Conservation (phyloP, 1,140 invertebrate genomes). For the Sycophila sp. region DNA sequence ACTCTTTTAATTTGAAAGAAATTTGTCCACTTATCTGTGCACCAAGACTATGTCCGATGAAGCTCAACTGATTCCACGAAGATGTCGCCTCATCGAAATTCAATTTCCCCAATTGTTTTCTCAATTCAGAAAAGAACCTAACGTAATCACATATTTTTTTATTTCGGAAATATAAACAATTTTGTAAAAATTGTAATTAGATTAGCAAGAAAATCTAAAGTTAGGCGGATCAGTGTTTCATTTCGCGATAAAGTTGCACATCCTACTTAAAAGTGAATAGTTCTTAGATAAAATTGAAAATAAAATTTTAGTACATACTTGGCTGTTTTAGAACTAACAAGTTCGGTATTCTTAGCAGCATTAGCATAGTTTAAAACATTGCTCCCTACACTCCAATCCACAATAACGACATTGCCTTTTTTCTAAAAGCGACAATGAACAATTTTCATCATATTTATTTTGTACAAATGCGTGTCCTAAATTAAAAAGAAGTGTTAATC, state of each 20-base stretch:
- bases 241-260: no score
- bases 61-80: constrained; percentile 28
- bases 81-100: no score
- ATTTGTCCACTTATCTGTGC: constrained; percentile 32
- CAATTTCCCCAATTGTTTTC: background rate
- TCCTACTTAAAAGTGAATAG: no score
- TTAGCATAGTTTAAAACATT: constrained; percentile 25
- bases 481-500: no score
- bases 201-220: no score
- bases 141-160: no score
- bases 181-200: no score
- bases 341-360: constrained; percentile 26
- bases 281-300: no score
- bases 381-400: constrained; percentile 27
- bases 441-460: background rate
- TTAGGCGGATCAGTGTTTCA: no score
- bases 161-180: no score
- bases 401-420: constrained; percentile 25
- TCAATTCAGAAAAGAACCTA: no score
- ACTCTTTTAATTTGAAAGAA: constrained; percentile 12
- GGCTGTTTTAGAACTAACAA: constrained; percentile 3
- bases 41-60: constrained; percentile 38
- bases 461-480: no score
- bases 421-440: constrained; percentile 3
- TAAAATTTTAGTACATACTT: background rate